Evolutionary conservation across 2,113 vertebrate genomes (phyloP).

Genomic region (Heteronetta atricapilla): DNA sequence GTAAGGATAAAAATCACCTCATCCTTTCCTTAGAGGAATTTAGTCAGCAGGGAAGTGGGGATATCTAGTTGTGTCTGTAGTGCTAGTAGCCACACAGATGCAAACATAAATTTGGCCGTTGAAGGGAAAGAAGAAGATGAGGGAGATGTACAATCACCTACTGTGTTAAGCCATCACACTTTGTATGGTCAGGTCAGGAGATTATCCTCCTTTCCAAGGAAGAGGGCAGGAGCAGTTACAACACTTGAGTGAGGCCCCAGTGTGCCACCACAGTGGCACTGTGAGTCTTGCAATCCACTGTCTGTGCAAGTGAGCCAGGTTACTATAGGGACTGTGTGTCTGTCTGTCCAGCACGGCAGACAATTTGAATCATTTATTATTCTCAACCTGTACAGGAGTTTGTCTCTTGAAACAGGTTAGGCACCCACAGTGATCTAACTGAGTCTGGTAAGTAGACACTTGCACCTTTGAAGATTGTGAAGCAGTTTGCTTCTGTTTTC

Average conservation of each 20-base stretch:
- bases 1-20: constrained; percentile 74
- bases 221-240: not conserved
- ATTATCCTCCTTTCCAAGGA: not conserved
- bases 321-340: not conserved
- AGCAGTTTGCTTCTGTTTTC: not conserved
- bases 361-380: not conserved
- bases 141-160: not conserved
- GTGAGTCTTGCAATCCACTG: not conserved
- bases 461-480: not conserved
- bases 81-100: not conserved
- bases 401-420: not conserved
- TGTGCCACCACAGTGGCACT: not conserved
- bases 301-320: not conserved
- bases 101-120: not conserved
- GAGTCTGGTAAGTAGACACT: not conserved
- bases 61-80: not conserved
- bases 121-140: not conserved
- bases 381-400: not conserved
- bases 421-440: not conserved
- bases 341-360: not conserved
- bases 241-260: not conserved
- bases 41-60: not conserved
- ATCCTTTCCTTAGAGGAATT: not conserved
- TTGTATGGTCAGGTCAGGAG: not conserved
- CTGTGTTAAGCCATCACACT: not conserved